Evolutionary conservation across 2,113 vertebrate species (phyloP).

Genomic region (Globicephala melas): DNA sequence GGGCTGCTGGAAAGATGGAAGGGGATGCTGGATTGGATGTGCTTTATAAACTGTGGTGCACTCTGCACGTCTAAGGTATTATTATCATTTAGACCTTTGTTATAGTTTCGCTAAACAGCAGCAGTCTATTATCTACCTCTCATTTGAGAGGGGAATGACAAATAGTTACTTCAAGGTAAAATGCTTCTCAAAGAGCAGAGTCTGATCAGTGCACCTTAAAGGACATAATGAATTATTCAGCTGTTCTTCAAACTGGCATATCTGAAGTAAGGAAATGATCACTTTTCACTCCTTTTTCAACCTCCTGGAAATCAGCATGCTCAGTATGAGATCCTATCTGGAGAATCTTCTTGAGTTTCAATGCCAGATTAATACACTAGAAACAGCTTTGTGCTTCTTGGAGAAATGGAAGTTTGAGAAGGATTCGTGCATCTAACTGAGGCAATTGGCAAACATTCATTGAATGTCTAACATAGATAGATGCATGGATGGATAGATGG

Average conservation of each 20-base stretch:
- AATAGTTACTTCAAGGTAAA: conserved; percentile 63
- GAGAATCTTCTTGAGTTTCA: conserved; percentile 46
- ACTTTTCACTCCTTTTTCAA: conserved; percentile 11
- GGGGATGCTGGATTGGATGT: neutral
- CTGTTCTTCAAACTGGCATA: conserved; percentile 25
- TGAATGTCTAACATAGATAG: neutral
- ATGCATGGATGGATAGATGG: neutral
- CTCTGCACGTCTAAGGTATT: neutral
- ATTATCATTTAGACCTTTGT: conserved; percentile 55
- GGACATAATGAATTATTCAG: conserved; percentile 63
- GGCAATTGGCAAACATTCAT: neutral
- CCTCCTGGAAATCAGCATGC: conserved; percentile 24
- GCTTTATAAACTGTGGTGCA: neutral
- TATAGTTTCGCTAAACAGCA: conserved; percentile 52
- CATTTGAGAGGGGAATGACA: conserved; percentile 50
- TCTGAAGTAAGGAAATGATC: conserved; percentile 43
- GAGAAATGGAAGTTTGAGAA: conserved; percentile 36
- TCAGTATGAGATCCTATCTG: neutral
- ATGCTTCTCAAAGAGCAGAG: conserved; percentile 44
- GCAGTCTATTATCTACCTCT: conserved; percentile 31
- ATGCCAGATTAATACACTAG: conserved; percentile 16
- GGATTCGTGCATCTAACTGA: neutral
- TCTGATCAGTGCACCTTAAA: conserved; percentile 53
- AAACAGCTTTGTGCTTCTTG: neutral
- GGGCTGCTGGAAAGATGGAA: neutral